These are phyloP conservation scores for Phenganax subtilis DNA, from an alignment of 92 coral and sea anemone genomes.

Conservation along the genomic window DNA sequence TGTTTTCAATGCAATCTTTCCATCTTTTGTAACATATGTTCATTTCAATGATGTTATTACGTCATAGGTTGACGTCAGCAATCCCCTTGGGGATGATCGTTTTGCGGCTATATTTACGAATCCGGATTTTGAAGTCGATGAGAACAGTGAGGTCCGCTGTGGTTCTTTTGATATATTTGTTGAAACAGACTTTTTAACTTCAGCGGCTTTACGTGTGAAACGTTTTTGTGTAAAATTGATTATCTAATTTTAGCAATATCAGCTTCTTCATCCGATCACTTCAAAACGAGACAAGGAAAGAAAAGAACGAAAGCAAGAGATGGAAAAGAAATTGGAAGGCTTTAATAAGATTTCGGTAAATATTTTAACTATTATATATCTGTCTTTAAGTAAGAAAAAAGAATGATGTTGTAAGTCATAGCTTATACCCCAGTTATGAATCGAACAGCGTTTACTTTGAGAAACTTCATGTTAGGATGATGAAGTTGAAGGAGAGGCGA, in stretches of 20 bases:
- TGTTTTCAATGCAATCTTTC: not conserved
- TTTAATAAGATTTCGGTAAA: constrained; percentile 80
- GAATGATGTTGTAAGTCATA: not conserved
- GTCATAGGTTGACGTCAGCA: constrained; percentile 50
- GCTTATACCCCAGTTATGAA: not conserved
- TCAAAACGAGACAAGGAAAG: constrained; percentile 80
- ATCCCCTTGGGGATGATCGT: constrained; percentile 94
- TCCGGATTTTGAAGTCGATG: constrained; percentile 97
- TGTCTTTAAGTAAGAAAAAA: not conserved
- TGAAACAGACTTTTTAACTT: not conserved
- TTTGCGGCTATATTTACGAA: constrained; percentile 95
- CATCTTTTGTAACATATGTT: not conserved
- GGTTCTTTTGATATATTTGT: not conserved
- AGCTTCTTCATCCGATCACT: constrained; percentile 75
- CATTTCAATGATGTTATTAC: not conserved
- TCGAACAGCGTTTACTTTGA: not conserved
- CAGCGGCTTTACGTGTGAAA: not conserved
- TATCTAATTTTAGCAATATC: constrained; percentile 55
- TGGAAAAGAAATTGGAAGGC: constrained; percentile 60
- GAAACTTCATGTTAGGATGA: constrained; percentile 30
- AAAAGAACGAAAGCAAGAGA: constrained; percentile 51
- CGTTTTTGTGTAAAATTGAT: not conserved
- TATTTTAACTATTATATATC: not conserved
- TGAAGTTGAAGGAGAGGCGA: constrained; percentile 75
- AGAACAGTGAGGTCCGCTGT: constrained; percentile 75